phyloP scores from a whole-genome alignment of 1,140 invertebrate genomes.

The Ceratosolen fusciceps region DNA sequence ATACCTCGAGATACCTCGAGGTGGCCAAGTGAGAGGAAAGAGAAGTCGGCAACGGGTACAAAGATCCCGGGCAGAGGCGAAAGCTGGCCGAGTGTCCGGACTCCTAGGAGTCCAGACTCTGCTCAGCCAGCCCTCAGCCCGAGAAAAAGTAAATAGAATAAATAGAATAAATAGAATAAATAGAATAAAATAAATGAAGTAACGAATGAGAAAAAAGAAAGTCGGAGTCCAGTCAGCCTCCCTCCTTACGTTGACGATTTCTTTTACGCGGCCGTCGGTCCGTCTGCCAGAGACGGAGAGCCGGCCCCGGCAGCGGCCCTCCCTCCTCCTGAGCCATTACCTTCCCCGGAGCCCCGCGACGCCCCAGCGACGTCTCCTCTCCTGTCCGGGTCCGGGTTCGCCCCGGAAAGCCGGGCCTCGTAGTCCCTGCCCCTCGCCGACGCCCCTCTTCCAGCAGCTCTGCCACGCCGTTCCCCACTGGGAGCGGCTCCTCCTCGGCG shows the following conservation, averaged over 20 bases:
- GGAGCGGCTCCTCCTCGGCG: conserved; percentile 65
- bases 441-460: conserved; percentile 74
- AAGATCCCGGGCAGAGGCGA: too few species aligned
- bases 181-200: too few species aligned
- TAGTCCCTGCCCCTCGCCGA: conserved; percentile 62
- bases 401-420: conserved; percentile 41
- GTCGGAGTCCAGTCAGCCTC: too few species aligned
- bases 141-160: too few species aligned
- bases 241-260: background rate
- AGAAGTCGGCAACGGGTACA: too few species aligned
- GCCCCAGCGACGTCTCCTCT: conserved; percentile 63
- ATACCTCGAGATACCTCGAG: too few species aligned
- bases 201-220: too few species aligned
- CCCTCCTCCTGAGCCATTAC: conserved; percentile 60
- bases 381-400: conserved; percentile 59
- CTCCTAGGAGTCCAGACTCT: too few species aligned
- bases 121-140: too few species aligned
- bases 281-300: conserved; percentile 11
- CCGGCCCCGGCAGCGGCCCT: conserved; percentile 10
- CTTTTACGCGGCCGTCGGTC: background rate
- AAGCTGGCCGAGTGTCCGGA: too few species aligned
- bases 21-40: too few species aligned
- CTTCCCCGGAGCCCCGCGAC: conserved; percentile 59
- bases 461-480: conserved; percentile 72
- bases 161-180: too few species aligned